phyloP scores from a whole-genome alignment of 2,797 vertebrate genomes.

The Parauchenoglanis punctatus region DNA sequence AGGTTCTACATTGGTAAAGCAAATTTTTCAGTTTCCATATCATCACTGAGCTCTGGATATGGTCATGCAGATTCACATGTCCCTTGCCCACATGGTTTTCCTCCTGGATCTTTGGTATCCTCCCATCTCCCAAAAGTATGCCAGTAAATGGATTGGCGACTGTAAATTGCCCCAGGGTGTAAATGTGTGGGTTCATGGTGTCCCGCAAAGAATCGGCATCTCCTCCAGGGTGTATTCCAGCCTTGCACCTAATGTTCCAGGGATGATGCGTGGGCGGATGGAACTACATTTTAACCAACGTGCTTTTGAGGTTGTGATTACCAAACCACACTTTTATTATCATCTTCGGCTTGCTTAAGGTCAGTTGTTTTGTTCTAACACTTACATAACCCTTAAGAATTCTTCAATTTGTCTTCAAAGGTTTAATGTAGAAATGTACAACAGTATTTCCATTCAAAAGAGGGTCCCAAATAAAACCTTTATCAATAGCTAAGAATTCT shows the following conservation, averaged over 20 bases:
- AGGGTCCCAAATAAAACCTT: constrained; percentile 7
- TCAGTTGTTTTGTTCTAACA: not conserved
- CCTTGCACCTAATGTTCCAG: not conserved
- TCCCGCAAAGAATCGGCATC: not conserved
- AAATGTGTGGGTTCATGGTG: not conserved
- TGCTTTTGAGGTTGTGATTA: not conserved
- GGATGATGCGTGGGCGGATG: too few species aligned
- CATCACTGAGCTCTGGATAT: not conserved
- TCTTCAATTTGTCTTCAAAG: not conserved
- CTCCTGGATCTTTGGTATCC: not conserved
- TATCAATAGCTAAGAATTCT: not conserved
- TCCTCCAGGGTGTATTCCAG: not conserved
- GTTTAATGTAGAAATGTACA: not conserved
- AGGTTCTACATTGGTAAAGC: not conserved
- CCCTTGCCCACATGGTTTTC: not conserved
- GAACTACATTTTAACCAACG: not conserved
- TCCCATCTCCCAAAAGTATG: not conserved
- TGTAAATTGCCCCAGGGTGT: not conserved
- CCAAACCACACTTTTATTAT: not conserved
- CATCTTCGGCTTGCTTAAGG: not conserved
- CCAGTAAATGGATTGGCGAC: not conserved
- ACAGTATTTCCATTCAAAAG: not conserved
- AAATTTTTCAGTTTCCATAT: not conserved
- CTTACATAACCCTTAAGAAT: not conserved
- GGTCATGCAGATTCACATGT: not conserved